A percentile compares a stretch with the other conserved stretches of the same genome.
phyloP scores from a whole-genome alignment of 2,888 invertebrate species.

The Myathropa florea region DNA sequence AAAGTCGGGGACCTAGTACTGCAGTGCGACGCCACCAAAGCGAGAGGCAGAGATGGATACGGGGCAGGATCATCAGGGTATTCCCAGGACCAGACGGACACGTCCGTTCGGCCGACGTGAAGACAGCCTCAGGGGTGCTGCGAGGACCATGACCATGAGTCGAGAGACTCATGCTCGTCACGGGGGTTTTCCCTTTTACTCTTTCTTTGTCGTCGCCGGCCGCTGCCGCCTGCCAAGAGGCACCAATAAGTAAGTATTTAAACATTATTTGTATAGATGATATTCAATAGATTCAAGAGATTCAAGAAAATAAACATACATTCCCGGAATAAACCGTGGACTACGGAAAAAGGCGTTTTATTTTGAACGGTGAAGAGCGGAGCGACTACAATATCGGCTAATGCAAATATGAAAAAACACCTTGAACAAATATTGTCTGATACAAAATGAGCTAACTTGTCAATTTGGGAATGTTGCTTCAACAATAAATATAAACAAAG shows the following conservation, averaged over 20 bases:
- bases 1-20: slow-evolving; percentile 36
- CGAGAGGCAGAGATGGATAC: slow-evolving; percentile 45
- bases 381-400: not conserved
- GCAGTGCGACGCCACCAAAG: slow-evolving; percentile 30
- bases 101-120: slow-evolving; percentile 50
- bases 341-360: too few relatives aligned
- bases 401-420: too few relatives aligned
- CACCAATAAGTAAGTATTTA: not conserved
- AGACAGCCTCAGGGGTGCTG: slow-evolving; percentile 19
- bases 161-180: not conserved
- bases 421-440: too few relatives aligned
- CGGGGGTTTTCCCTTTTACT: not conserved
- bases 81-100: slow-evolving; percentile 49
- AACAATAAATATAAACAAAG: too few relatives aligned
- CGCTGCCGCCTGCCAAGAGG: not conserved
- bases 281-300: too few relatives aligned
- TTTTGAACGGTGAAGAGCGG: too few relatives aligned
- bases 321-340: too few relatives aligned
- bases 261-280: not conserved
- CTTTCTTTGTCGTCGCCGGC: not conserved
- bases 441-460: too few relatives aligned
- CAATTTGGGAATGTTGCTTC: too few relatives aligned
- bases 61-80: slow-evolving; percentile 25
- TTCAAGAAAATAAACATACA: too few relatives aligned
- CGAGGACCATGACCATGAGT: slow-evolving; percentile 36